Evolutionary conservation across 1,140 invertebrate species (phyloP), one percentile per base, ranked within the genome.

Genomic region (Chelonus insularis): DNA sequence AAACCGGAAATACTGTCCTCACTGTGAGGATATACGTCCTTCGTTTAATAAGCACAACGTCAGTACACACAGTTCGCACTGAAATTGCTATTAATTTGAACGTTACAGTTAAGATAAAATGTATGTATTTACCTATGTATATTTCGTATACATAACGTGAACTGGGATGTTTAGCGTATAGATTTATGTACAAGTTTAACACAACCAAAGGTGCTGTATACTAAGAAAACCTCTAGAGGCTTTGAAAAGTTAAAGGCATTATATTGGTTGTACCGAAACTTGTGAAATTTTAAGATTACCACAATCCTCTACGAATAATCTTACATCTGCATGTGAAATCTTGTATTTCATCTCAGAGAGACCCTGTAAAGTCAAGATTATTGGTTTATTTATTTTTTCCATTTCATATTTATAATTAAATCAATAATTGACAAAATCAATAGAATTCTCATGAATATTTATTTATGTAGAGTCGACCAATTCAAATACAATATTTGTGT

Each of bases 221-320:
- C 9, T 39, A 39, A 39, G 36, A 14, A 39, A 39, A 39, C 36
- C 12, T 39, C 36, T 11, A 4, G 36, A 39, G 36, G 36, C 12
- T n/a, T n/a, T 4, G 36, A 39, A 39, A 11, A 4, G 36, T 50
- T 62, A 56, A 37, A 48, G 41, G 65, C n/a, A 66, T 57, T 54
- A 62, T 59, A 68, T 69, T 64, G 64, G 52, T 64, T 58, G 25
- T 58, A 7, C 36, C 57, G 43, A 14, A 47, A 63, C 56, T 66
- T 56, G 37, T 64, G 64, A 69, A 69, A 69, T 73, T 74, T 71
- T 72, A 65, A 70, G 60, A 62, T 56, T 63, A 51, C 12, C n/a
- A 39, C 36, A 39, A 14, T 1, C 36, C 4, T 4, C 7, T 4
- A 14, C 12, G 36, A 6, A 9, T n/a, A 9, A 39, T 11, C 36